phyloP scores from a whole-genome alignment of 2,888 invertebrate genomes.

The Danaus chrysippus region DNA sequence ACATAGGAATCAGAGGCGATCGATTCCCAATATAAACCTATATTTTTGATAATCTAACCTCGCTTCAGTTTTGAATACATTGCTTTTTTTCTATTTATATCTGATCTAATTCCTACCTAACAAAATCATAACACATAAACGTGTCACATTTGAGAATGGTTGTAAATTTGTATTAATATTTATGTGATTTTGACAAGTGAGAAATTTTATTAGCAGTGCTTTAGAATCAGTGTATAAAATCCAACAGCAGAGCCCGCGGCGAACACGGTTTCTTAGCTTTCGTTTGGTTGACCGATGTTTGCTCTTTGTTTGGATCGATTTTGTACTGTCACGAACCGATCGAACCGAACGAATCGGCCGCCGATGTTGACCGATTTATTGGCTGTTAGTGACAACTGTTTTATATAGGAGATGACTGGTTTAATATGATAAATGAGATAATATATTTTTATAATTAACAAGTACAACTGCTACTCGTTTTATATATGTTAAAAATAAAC shows the following conservation, averaged over 20 bases:
- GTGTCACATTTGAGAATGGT: too few relatives aligned
- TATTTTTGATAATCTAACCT: conserved; percentile 5
- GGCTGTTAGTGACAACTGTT: neutral
- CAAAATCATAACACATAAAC: too few relatives aligned
- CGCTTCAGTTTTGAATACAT: neutral
- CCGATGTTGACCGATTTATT: conserved; percentile 12
- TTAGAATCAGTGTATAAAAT: conserved; percentile 19
- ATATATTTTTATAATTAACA: too few relatives aligned
- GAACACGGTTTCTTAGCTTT: conserved; percentile 35
- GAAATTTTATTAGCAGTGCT: neutral
- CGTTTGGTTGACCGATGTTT: conserved; percentile 40
- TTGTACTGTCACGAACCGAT: conserved; percentile 41
- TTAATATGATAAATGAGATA: too few relatives aligned
- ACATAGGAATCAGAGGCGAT: conserved; percentile 31
- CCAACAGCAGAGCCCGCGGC: conserved; percentile 25
- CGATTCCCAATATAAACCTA: conserved; percentile 27
- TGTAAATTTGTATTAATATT: too few relatives aligned
- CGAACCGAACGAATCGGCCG: conserved; percentile 37
- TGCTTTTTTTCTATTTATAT: neutral
- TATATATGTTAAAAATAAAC: too few relatives aligned
- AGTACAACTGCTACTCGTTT: too few relatives aligned
- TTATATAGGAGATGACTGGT: neutral
- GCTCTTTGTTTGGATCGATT: conserved; percentile 34
- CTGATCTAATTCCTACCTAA: too few relatives aligned
- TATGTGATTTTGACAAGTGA: neutral